Evolutionary conservation across 2,888 invertebrate genomes (phyloP).

Genomic region (Aplocera efformata): DNA sequence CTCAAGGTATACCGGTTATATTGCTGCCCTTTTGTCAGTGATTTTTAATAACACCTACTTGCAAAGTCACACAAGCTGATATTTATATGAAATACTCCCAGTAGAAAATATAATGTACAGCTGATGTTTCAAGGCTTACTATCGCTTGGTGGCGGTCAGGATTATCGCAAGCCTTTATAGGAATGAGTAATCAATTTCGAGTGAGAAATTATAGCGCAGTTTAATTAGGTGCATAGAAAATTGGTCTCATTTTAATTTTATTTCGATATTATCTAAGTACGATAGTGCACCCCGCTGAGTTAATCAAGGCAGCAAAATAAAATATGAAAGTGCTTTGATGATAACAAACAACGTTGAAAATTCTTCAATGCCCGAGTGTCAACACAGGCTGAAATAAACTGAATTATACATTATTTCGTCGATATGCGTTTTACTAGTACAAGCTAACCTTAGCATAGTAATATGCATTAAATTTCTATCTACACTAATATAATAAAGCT

Average conservation of each 20-base stretch:
- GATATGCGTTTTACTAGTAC: too few species aligned
- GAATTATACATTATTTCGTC: too few species aligned
- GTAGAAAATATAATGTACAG: constrained; percentile 15
- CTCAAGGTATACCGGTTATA: constrained; percentile 27
- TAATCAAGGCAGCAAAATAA: constrained; percentile 16
- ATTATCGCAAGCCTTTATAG: constrained; percentile 33
- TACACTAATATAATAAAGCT: too few species aligned
- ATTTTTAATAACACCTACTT: constrained; percentile 49
- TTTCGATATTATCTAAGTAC: constrained; percentile 21
- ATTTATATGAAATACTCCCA: constrained; percentile 13
- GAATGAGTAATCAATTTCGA: constrained; percentile 47
- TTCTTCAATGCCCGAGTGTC: constrained; percentile 6
- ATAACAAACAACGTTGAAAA: constrained; percentile 21
- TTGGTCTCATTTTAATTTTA: constrained; percentile 13
- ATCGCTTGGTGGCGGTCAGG: constrained; percentile 11
- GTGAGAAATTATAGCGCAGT: constrained; percentile 36
- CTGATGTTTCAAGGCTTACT: constrained; percentile 23
- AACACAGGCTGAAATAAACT: too few species aligned
- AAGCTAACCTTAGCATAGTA: too few species aligned
- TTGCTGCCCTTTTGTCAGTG: constrained; percentile 35
- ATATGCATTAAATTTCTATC: too few species aligned
- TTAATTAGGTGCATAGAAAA: constrained; percentile 22
- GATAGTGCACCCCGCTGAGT: constrained; percentile 17
- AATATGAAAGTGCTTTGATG: constrained; percentile 14
- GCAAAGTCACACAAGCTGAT: constrained; percentile 41